A percentile compares a stretch with the other conserved stretches of the same genome.
phyloP scores from a whole-genome alignment of 2,797 vertebrate genomes.

The Taeniopygia guttata region DNA sequence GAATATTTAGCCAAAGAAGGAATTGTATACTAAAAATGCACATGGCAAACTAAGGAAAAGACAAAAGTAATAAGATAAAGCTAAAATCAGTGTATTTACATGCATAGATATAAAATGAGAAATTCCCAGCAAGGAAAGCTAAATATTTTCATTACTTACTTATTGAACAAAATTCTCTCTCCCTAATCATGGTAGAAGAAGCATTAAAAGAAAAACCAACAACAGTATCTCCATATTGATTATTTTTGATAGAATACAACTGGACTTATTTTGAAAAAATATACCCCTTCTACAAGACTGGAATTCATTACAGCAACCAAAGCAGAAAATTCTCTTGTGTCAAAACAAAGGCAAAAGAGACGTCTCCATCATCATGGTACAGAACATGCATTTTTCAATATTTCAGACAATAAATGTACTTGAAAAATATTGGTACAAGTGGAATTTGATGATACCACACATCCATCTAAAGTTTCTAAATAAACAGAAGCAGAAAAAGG shows the following conservation, averaged over 20 bases:
- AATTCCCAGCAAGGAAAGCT: background rate
- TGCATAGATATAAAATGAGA: background rate
- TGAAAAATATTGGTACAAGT: background rate
- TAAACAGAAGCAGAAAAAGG: background rate
- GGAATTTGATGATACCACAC: background rate
- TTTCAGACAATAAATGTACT: background rate
- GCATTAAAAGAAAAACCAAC: background rate
- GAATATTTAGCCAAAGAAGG: background rate
- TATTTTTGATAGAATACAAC: background rate
- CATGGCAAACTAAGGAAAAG: background rate
- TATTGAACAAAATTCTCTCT: background rate
- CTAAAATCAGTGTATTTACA: background rate
- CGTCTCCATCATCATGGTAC: background rate
- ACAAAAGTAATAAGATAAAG: rapidly evolving
- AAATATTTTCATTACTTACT: background rate
- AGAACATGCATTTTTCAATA: background rate
- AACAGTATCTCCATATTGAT: background rate
- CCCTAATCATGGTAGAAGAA: background rate
- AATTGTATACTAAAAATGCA: background rate
- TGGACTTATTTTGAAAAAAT: background rate
- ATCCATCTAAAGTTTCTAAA: background rate
- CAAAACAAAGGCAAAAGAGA: background rate
- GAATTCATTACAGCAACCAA: background rate
- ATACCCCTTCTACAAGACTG: background rate
- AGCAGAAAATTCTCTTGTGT: background rate